Conservation (phyloP, 2,888 invertebrate genomes). For the Desoria tigrina region DNA sequence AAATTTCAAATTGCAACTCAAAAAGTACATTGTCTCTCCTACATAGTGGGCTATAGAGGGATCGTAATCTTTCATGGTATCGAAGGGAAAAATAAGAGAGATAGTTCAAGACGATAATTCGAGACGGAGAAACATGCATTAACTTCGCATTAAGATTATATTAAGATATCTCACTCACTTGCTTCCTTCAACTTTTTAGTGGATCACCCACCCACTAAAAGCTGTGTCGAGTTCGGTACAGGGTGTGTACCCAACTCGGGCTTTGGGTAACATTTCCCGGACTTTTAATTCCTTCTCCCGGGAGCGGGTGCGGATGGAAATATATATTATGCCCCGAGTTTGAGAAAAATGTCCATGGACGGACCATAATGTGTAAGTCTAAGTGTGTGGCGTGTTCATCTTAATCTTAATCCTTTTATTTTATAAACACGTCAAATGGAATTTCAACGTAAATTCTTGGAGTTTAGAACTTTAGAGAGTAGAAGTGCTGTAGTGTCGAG, state of each 20-base stretch:
- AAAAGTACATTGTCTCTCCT: too few relatives aligned
- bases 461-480: too few relatives aligned
- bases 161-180: slow-evolving; percentile 18
- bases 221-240: too few relatives aligned
- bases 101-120: slow-evolving; percentile 15
- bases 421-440: slow-evolving; percentile 41
- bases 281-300: too few relatives aligned
- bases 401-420: slow-evolving; percentile 39
- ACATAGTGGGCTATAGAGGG: not conserved
- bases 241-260: too few relatives aligned
- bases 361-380: not conserved
- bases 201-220: too few relatives aligned
- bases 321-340: too few relatives aligned
- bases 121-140: slow-evolving; percentile 29
- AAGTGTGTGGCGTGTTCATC: slow-evolving; percentile 23
- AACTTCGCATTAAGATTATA: slow-evolving; percentile 46
- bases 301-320: too few relatives aligned
- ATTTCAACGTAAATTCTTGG: slow-evolving; percentile 39
- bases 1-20: too few relatives aligned
- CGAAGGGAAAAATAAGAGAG: not conserved
- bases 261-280: too few relatives aligned
- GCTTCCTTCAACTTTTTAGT: too few relatives aligned
- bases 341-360: too few relatives aligned
- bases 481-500: not conserved
- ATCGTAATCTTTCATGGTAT: slow-evolving; percentile 6